Conservation (phyloP, 2,797 vertebrate species). For the Tapirus indicus region DNA sequence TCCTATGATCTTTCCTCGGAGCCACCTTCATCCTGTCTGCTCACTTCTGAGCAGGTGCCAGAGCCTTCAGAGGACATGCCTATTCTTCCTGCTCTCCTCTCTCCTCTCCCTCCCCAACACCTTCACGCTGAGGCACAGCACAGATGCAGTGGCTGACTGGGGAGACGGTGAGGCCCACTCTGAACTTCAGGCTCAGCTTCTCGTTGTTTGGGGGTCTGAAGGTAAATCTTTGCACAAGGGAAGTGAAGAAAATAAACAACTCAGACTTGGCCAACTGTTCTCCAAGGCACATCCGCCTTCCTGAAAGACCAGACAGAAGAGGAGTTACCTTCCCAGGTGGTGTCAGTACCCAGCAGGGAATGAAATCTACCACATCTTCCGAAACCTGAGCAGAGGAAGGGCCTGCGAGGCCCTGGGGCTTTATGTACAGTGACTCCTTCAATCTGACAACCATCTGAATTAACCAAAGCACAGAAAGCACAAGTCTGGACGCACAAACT, state of each 20-base stretch:
- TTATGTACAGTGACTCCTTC: background rate
- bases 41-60: background rate
- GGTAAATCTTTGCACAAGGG: constrained; percentile 91
- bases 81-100: background rate
- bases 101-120: rapidly evolving
- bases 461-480: background rate
- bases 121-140: constrained; percentile 80
- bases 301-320: constrained; percentile 84
- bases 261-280: constrained; percentile 86
- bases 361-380: background rate
- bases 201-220: constrained; percentile 87
- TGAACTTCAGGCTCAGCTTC: constrained; percentile 84
- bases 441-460: background rate
- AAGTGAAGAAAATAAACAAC: constrained; percentile 88
- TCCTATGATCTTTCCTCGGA: background rate
- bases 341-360: background rate
- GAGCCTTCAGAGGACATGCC: background rate
- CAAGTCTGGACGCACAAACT: background rate
- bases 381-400: background rate
- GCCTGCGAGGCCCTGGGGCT: background rate
- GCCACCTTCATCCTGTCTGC: background rate
- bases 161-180: constrained; percentile 89
- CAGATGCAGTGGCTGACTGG: constrained; percentile 89
- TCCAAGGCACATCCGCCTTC: constrained; percentile 90
- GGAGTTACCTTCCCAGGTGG: background rate